Evolutionary conservation across 2,888 invertebrate species (phyloP), one percentile per base, ranked within the genome.

Genomic region (Trissolcus brochymenae): DNA sequence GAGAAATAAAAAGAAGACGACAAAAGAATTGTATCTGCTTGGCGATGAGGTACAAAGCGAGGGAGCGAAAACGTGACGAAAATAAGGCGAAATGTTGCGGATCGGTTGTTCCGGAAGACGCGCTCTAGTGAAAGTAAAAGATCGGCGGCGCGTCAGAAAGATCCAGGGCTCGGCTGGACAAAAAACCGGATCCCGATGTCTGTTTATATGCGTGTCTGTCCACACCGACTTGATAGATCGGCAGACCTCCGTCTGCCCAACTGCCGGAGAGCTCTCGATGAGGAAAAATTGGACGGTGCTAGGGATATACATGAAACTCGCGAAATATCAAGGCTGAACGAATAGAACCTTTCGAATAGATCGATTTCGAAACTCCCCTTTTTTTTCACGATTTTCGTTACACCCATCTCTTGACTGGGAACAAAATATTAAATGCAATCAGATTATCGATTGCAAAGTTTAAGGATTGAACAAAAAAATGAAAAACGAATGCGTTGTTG

Each of bases 111-210:
- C 60, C 75, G 67, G 71, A 68, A 78, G 78, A 71, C 56, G 73
- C 60, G 59, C 41, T 46, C 51, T 51, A 61, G 74, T 71, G 74
- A 78, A 78, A 78, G 78, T 75, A 72, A 72, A 62, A 66, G 74
- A 19, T 51, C 71, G 78, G 35, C 9, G 35, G 55, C 55, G 70
- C 64, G 70, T 66, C 70, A 68, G 73, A 75, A 75, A 66, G 74
- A 78, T 75, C 66, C 66, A 60, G 67, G 54, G 55, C 78, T 64
- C 72, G 9, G 59, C 53, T 54, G 55, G 65, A 72, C 71, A 64
- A 75, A 75, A 78, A 75, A 72, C 78, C 71, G 71, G 75, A 72
- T 72, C 77, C 71, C 41, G 61, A 41, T 60, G 72, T 72, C 68
- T 66, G 67, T 64, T 67, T 71, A 72, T 76, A 68, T 79, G 66